Evolutionary conservation across 2,797 vertebrate species (phyloP).

Genomic region (Hypotaenidia okinawae): DNA sequence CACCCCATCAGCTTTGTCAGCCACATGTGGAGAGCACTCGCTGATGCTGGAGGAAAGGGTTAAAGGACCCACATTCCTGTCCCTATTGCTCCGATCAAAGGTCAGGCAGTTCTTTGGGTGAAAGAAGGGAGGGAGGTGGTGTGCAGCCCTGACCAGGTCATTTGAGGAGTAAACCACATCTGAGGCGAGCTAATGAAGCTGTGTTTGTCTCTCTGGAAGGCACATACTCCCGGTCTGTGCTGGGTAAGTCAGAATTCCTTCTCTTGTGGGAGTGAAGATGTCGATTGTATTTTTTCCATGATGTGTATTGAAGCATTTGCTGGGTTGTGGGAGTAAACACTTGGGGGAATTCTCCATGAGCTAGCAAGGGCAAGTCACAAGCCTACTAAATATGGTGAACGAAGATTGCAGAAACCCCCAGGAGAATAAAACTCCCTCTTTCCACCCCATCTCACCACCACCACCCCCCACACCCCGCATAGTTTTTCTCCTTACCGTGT

Average conservation of each 20-base stretch:
- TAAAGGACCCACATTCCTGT: conserved; percentile 68
- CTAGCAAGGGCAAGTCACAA: conserved; percentile 67
- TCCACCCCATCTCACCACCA: background rate
- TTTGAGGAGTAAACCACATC: conserved; percentile 59
- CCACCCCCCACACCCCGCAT: rapidly evolving
- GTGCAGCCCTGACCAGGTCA: conserved; percentile 59
- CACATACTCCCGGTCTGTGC: conserved; percentile 54
- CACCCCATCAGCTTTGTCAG: background rate
- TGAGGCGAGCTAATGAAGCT: conserved; percentile 60
- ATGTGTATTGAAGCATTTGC: conserved; percentile 78
- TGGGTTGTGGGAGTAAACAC: conserved; percentile 73
- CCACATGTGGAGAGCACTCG: background rate
- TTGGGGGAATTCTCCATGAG: conserved; percentile 74
- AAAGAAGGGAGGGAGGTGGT: conserved; percentile 70
- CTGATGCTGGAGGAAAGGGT: conserved; percentile 17
- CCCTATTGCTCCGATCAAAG: conserved; percentile 55
- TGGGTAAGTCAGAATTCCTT: conserved; percentile 70
- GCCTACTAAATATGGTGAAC: conserved; percentile 65
- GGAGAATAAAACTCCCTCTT: conserved; percentile 45
- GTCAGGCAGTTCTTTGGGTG: conserved; percentile 64
- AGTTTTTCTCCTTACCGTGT: background rate
- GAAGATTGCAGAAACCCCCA: conserved; percentile 21
- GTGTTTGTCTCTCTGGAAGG: conserved; percentile 53
- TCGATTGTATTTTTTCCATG: conserved; percentile 75
- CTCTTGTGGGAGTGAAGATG: conserved; percentile 78